Conservation (phyloP, 2,888 invertebrate genomes). For the Micoletzkya japonica region DNA sequence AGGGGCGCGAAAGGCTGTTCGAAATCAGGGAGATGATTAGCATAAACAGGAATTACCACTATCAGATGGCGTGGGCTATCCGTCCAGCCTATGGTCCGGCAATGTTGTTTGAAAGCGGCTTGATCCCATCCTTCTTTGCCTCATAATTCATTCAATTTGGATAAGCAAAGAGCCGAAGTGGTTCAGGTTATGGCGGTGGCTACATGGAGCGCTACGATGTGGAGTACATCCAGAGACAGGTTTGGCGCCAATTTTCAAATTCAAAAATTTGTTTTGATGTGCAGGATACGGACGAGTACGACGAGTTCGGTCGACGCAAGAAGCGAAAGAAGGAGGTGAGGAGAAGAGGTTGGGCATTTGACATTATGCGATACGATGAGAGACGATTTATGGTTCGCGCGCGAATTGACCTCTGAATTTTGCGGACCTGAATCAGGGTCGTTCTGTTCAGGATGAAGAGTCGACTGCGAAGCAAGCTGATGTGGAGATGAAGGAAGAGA, state of each 20-base stretch:
- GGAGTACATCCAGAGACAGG: constrained; percentile 86
- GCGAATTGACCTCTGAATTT: too few species aligned
- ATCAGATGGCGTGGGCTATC: too few species aligned
- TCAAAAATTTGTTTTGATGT: neutral
- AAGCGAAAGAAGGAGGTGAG: constrained; percentile 51
- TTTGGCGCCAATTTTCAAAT: neutral
- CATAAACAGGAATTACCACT: too few species aligned
- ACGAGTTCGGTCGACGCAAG: constrained; percentile 72
- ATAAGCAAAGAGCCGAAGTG: too few species aligned
- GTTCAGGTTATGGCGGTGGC: constrained; percentile 68
- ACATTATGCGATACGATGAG: too few species aligned
- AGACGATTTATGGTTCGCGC: constrained; percentile 34
- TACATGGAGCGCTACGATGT: constrained; percentile 72
- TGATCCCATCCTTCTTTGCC: neutral
- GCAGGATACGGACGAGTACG: constrained; percentile 90
- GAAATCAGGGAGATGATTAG: too few species aligned
- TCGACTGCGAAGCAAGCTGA: neutral
- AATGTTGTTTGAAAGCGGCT: too few species aligned
- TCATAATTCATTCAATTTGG: neutral
- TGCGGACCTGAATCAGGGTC: too few species aligned
- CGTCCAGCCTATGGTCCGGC: too few species aligned
- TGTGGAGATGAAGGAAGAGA: constrained; percentile 33
- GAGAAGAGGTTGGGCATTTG: constrained; percentile 16
- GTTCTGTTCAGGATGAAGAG: constrained; percentile 14
- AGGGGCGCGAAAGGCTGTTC: too few species aligned